Evolutionary conservation across 2,113 vertebrate species (phyloP).

Genomic region (Myrmophylax atrothorax): DNA sequence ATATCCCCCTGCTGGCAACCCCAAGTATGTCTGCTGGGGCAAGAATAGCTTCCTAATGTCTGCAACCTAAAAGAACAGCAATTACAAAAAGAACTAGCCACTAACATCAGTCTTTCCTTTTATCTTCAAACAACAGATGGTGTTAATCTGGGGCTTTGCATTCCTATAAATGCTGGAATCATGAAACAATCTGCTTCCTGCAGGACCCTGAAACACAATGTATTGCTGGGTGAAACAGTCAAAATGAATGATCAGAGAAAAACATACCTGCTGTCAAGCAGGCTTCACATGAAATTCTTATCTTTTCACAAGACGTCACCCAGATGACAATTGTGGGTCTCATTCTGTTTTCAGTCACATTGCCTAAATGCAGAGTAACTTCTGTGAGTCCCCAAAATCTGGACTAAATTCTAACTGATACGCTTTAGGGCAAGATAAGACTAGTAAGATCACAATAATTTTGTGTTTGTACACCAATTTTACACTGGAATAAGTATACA

Average conservation of each 20-base stretch:
- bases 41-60: background rate
- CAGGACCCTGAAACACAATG: background rate
- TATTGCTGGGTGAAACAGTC: background rate
- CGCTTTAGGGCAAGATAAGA: background rate
- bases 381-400: background rate
- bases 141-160: conserved; percentile 52
- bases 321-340: background rate
- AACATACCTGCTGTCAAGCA: background rate
- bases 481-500: background rate
- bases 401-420: background rate
- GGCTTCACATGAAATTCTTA: background rate
- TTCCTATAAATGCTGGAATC: conserved; percentile 45
- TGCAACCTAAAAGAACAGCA: conserved; percentile 51
- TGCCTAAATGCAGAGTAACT: background rate
- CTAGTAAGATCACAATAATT: background rate
- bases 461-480: fast-evolving
- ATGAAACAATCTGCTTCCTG: conserved; percentile 24
- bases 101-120: conserved; percentile 41
- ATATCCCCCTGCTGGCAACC: background rate
- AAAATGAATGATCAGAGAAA: background rate
- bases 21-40: background rate
- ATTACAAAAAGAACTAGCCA: conserved; percentile 19
- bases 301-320: background rate
- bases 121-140: conserved; percentile 63
- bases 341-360: background rate